phyloP scores from a whole-genome alignment of 23 tunicate species.

The Diplosoma virens region DNA sequence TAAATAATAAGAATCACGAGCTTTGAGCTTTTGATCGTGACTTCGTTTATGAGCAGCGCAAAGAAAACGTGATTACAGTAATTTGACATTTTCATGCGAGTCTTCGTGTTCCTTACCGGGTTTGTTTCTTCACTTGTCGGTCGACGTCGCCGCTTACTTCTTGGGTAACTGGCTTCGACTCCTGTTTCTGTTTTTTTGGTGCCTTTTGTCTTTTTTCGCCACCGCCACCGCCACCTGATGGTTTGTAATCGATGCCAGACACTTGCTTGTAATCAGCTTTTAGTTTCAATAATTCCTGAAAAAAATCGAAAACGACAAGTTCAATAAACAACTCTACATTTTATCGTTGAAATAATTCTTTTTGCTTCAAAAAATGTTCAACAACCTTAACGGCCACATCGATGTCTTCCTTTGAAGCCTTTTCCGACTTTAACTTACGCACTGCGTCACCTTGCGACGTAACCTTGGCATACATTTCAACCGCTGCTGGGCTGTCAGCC shows the following conservation, averaged over 20 bases:
- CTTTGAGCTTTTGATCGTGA: too few species aligned
- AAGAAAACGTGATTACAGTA: too few species aligned
- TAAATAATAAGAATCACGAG: too few species aligned
- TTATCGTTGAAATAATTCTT: too few species aligned
- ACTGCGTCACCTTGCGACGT: conserved; percentile 79
- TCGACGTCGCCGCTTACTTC: conserved; percentile 63
- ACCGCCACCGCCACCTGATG: conserved; percentile 33
- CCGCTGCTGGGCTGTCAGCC: neutral
- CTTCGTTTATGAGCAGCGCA: too few species aligned
- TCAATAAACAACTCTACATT: too few species aligned
- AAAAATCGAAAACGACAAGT: too few species aligned
- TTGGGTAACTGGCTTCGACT: conserved; percentile 11
- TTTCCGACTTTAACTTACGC: conserved; percentile 70
- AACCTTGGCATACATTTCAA: conserved; percentile 45
- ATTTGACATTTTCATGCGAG: too few species aligned
- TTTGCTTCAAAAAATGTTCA: too few species aligned
- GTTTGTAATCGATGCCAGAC: conserved; percentile 73
- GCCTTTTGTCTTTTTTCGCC: conserved; percentile 25
- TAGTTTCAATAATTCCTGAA: conserved; percentile 24
- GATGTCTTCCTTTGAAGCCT: conserved; percentile 73
- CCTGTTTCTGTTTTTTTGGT: conserved; percentile 4
- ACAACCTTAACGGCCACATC: conserved; percentile 73
- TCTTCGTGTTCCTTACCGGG: too few species aligned
- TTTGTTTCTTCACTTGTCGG: conserved; percentile 61
- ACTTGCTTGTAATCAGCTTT: conserved; percentile 79